Conservation (phyloP, 2,888 invertebrate genomes). For the Gordius sp. region DNA sequence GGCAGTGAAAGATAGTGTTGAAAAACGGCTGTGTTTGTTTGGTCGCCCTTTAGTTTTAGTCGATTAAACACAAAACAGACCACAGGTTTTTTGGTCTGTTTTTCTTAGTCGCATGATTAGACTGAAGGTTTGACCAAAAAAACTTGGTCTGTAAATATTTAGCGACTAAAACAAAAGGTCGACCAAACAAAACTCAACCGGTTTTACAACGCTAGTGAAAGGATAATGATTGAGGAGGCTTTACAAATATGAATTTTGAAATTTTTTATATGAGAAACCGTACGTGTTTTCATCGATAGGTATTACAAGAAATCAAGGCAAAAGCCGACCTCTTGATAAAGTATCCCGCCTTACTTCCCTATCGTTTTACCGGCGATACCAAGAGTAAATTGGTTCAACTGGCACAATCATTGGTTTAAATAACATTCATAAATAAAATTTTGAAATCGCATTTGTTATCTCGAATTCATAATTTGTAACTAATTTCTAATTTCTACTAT, state of each 20-base stretch:
- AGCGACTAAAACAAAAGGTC: not conserved
- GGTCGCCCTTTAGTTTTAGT: too few species aligned
- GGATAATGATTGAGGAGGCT: not conserved
- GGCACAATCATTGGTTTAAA: not conserved
- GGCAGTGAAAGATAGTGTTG: too few species aligned
- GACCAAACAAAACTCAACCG: not conserved
- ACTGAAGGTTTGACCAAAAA: too few species aligned
- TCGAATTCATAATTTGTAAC: too few species aligned
- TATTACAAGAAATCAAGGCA: not conserved
- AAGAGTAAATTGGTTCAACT: constrained; percentile 1
- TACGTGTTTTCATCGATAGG: not conserved
- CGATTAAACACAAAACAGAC: too few species aligned
- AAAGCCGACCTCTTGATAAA: not conserved
- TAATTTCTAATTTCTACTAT: too few species aligned
- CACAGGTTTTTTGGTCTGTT: too few species aligned
- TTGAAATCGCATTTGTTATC: too few species aligned
- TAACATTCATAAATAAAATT: not conserved
- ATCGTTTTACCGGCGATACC: not conserved
- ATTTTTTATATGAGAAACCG: not conserved
- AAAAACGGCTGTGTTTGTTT: too few species aligned
- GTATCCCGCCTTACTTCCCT: not conserved
- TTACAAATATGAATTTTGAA: not conserved
- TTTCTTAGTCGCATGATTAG: too few species aligned
- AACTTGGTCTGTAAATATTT: not conserved
- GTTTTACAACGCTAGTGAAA: not conserved